Evolutionary conservation across 2,797 vertebrate species (phyloP).

Genomic region (Momotus momota): DNA sequence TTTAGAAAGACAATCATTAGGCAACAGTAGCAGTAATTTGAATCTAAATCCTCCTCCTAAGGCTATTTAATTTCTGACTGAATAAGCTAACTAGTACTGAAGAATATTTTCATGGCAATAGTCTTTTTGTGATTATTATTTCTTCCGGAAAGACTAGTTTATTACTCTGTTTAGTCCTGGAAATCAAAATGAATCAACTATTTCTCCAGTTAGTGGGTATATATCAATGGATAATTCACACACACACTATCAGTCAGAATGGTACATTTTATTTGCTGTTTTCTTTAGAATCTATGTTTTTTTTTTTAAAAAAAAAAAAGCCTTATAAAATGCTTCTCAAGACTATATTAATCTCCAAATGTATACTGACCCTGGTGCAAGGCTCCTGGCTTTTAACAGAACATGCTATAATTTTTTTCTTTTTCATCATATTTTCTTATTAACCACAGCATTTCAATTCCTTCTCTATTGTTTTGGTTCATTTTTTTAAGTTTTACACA

Average conservation of each 20-base stretch:
- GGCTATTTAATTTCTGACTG: conserved; percentile 1
- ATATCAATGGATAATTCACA: not conserved
- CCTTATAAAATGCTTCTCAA: not conserved
- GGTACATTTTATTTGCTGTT: not conserved
- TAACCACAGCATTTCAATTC: not conserved
- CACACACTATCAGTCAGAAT: not conserved
- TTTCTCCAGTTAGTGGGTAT: not conserved
- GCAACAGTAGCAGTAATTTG: not conserved
- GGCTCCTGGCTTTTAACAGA: not conserved
- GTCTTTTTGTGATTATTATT: not conserved
- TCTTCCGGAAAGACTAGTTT: not conserved
- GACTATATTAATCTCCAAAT: not conserved
- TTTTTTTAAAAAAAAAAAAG: not conserved
- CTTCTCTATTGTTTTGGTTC: not conserved
- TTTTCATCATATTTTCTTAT: not conserved
- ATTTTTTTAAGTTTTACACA: not conserved
- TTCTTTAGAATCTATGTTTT: not conserved
- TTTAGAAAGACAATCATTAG: not conserved
- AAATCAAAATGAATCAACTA: not conserved
- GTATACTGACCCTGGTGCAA: not conserved
- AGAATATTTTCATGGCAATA: not conserved
- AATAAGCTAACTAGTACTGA: not conserved
- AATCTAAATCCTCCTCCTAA: not conserved
- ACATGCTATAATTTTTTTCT: not conserved
- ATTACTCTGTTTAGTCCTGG: not conserved